Evolutionary conservation across 2,113 vertebrate species (phyloP), one percentile per base, ranked within the genome.

Genomic region (Thalassoma bifasciatum): DNA sequence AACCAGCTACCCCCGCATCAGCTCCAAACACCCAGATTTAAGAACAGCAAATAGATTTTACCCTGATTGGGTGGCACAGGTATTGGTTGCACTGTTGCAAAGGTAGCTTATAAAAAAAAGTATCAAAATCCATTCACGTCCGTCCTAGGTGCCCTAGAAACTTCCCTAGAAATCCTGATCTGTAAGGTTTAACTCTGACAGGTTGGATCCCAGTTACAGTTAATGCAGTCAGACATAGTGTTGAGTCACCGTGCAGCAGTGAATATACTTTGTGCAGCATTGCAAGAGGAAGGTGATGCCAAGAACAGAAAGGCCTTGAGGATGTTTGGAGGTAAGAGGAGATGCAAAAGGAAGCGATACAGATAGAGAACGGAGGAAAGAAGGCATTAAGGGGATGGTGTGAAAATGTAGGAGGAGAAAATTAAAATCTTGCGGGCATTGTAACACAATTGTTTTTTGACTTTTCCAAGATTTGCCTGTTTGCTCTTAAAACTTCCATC

Each of bases 41-140:
- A n/a, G 52, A 71, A 38, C 36, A 68, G 65, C 19, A 24, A 54
- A 58, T 26, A 73, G 80, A 77, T 82, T 73, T 49, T 82, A 66
- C 62, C 34, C 16, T 52, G 50, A 68, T 82, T 88, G 71, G n/a
- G n/a, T n/a, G n/a, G n/a, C n/a, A n/a, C n/a, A n/a, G n/a, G n/a
- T n/a, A n/a, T n/a, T 37, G 74, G 38, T 49, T 40, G 13, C 19
- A 42, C 46, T 38, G 37, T 61, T 46, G 66, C 37, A 71, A 47
- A 21, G 66, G 44, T 37, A 7, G 2, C 24, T 60, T 16, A 66
- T 68, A 75, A 82, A 72, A 57, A 70, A 46, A 54, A 21, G 3
- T 12, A 1, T 51, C 22, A 30, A 61, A 54, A 59, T 57, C 16
- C 14, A 24, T 37, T 36, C 38, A 37, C 51, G 42, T 34, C 14